These are phyloP conservation scores for Pteromalus puparum DNA, from an alignment of 1,140 invertebrate genomes.

Conservation along the genomic window DNA sequence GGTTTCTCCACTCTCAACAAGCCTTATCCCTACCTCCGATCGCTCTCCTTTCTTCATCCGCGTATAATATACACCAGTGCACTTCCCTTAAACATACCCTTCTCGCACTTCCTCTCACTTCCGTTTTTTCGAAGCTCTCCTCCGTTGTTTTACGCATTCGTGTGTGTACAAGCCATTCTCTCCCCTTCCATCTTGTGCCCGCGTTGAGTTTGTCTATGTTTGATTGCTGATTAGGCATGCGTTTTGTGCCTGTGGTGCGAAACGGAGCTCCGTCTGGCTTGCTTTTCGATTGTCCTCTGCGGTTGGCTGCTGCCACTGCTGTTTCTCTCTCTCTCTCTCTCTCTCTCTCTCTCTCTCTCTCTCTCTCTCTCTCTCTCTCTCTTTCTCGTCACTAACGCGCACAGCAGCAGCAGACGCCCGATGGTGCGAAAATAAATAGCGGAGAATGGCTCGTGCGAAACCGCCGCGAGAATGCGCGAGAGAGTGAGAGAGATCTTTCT, in stretches of 20 bases:
- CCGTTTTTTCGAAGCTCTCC: slow-evolving; percentile 29
- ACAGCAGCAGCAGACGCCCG: neutral
- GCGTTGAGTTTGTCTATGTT: slow-evolving; percentile 41
- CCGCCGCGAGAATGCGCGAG: neutral
- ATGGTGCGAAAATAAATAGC: slow-evolving; percentile 41
- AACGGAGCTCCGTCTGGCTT: slow-evolving; percentile 33
- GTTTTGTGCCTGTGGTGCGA: slow-evolving; percentile 40
- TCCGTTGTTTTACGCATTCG: slow-evolving; percentile 26
- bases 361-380: neutral
- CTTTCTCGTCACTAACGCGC: neutral
- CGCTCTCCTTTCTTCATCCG: neutral
- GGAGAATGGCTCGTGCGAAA: slow-evolving; percentile 16
- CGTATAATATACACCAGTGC: slow-evolving; percentile 6
- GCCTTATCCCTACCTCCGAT: neutral
- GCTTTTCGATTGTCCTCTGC: slow-evolving; percentile 36
- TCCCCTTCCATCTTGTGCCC: slow-evolving; percentile 2
- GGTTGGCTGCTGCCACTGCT: neutral
- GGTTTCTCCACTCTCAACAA: neutral
- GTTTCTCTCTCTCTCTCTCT: slow-evolving; percentile 1
- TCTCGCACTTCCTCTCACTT: slow-evolving; percentile 38
- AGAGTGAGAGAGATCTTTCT: neutral
- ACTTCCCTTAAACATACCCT: slow-evolving; percentile 30
- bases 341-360: too few relatives aligned
- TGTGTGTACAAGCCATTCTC: neutral
- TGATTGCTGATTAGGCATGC: slow-evolving; percentile 50